These are phyloP conservation scores for Parnassius smintheus DNA, from an alignment of 2,888 invertebrate genomes.

Conservation along the genomic window DNA sequence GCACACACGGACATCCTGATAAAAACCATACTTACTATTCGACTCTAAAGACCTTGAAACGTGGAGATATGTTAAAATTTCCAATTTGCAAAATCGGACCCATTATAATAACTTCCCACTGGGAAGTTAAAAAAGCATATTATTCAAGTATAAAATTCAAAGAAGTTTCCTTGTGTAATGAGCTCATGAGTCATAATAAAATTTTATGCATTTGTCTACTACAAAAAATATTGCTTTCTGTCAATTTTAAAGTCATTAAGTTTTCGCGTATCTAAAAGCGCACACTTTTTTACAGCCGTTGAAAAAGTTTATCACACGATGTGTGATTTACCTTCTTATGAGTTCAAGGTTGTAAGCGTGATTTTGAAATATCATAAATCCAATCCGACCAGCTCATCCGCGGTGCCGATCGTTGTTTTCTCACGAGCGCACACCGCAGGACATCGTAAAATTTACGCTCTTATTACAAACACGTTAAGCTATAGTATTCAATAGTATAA, in stretches of 20 bases:
- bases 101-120: too few relatives aligned
- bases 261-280: conserved; percentile 20
- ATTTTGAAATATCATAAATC: conserved; percentile 74
- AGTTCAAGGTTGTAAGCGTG: conserved; percentile 75
- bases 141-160: too few relatives aligned
- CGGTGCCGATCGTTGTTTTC: conserved; percentile 59
- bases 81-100: too few relatives aligned
- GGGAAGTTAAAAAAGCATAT: too few relatives aligned
- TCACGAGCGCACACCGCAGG: conserved; percentile 53
- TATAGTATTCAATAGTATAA: conserved; percentile 23
- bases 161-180: too few relatives aligned
- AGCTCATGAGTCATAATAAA: too few relatives aligned
- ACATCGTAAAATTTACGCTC: conserved; percentile 33
- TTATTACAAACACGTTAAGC: conserved; percentile 31
- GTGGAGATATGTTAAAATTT: too few relatives aligned
- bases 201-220: too few relatives aligned
- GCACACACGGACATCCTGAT: too few relatives aligned
- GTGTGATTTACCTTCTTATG: conserved; percentile 66
- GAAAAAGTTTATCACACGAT: conserved; percentile 41
- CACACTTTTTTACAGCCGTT: conserved; percentile 33
- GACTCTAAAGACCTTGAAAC: too few relatives aligned
- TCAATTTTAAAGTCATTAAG: neutral
- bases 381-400: conserved; percentile 66
- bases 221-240: too few relatives aligned
- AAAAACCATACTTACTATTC: too few relatives aligned